phyloP scores from a whole-genome alignment of 1,140 invertebrate genomes.

The Aphaenogaster ashmeadi region DNA sequence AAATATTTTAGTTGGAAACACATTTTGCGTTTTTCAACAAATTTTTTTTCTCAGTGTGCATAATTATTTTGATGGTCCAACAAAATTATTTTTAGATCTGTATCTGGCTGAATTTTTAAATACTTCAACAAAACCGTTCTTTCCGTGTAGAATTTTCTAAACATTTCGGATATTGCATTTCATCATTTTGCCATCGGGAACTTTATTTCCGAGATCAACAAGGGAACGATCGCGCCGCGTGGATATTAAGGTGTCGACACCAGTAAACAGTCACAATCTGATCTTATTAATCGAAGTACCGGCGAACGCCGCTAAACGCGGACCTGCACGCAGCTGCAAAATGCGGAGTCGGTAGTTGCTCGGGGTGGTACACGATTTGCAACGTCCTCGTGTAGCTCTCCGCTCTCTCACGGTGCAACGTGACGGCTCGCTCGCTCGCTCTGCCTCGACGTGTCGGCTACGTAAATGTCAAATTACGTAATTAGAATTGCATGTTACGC shows the following conservation, averaged over 20 bases:
- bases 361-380: neutral
- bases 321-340: neutral
- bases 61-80: too few species aligned
- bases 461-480: conserved; percentile 66
- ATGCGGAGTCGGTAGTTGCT: neutral
- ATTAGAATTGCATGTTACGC: conserved; percentile 62
- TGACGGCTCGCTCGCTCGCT: conserved; percentile 17
- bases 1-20: too few species aligned
- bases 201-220: neutral
- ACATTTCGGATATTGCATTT: too few species aligned
- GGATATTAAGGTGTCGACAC: neutral
- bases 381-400: conserved; percentile 21
- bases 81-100: too few species aligned
- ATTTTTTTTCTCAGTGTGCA: too few species aligned
- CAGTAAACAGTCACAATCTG: neutral
- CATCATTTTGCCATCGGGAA: neutral
- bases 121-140: too few species aligned
- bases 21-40: too few species aligned
- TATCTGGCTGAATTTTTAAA: too few species aligned
- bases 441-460: conserved; percentile 2
- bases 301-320: neutral
- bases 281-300: conserved; percentile 22
- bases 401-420: conserved; percentile 45
- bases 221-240: neutral
- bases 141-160: neutral